Evolutionary conservation across 1,140 invertebrate genomes (phyloP).

Genomic region (Coboldia fuscipes): DNA sequence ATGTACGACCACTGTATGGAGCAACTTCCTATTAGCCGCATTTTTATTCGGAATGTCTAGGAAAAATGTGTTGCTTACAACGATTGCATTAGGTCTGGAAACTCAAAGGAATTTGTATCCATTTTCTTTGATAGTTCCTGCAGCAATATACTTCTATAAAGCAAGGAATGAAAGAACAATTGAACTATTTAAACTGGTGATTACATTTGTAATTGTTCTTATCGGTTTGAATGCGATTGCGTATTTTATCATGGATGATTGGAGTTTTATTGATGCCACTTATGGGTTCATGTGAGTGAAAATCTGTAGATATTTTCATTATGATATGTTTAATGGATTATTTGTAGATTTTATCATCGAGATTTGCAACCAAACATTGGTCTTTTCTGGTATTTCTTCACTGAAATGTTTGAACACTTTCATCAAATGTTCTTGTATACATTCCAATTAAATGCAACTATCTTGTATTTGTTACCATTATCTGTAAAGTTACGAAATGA

Average conservation of each 20-base stretch:
- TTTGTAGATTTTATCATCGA: conserved; percentile 54
- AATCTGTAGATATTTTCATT: conserved; percentile 5
- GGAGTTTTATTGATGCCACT: conserved; percentile 52
- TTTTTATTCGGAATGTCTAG: conserved; percentile 46
- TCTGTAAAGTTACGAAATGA: conserved; percentile 68
- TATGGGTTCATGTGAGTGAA: conserved; percentile 64
- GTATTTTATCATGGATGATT: conserved; percentile 32
- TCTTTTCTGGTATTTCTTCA: conserved; percentile 99
- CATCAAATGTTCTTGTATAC: conserved; percentile 82
- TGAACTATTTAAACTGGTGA: conserved; percentile 8
- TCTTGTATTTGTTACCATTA: conserved; percentile 76
- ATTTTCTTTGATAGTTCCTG: conserved; percentile 58
- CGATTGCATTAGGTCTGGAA: conserved; percentile 46
- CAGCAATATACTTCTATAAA: conserved; percentile 24
- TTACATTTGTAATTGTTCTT: conserved; percentile 19
- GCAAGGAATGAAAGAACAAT: background rate
- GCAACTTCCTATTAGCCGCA: conserved; percentile 59
- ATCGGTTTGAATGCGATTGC: conserved; percentile 18
- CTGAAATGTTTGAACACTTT: conserved; percentile 99
- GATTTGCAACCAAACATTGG: conserved; percentile 95
- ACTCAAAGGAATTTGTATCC: conserved; percentile 77
- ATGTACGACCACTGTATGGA: conserved; percentile 74
- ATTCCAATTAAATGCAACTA: conserved; percentile 89
- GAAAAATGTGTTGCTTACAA: conserved; percentile 33
- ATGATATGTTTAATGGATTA: background rate